Base-by-base conservation (phyloP, 2,888 invertebrate species). In the Brachypterus glaber region DNA sequence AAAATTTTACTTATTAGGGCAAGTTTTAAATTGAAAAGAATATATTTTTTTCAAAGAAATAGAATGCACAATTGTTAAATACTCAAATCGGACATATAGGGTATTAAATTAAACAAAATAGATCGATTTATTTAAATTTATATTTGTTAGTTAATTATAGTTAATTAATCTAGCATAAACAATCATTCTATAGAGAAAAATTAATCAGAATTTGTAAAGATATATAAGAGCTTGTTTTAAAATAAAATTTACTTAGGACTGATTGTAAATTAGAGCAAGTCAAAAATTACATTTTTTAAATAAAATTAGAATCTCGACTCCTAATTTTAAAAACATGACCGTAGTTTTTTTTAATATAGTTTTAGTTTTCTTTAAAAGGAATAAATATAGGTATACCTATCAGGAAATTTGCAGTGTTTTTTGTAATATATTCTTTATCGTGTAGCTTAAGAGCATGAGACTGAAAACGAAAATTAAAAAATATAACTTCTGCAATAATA, bases 1-100 rank as follows among this genome's bases (percentile, higher is more conserved):
- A n/a, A n/a, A n/a, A n/a, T n/a, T n/a, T n/a, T n/a, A n/a, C n/a
- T n/a, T n/a, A n/a, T n/a, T n/a, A n/a, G n/a, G n/a, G n/a, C n/a
- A n/a, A n/a, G n/a, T n/a, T n/a, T n/a, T n/a, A n/a, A n/a, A n/a
- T n/a, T n/a, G n/a, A n/a, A n/a, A n/a, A n/a, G 21, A 21, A 21
- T 9, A 9, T 7, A 21, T 21, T 21, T 21, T 21, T 5, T 21
- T 5, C 21, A 5, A 21, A 21, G 9, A 7, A 7, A 7, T 21
- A 21, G 9, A 21, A 9, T 9, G 7, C 21, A 21, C 21, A 7
- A 21, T 21, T 21, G 21, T 21, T 21, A 9, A 27, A 11, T 11
- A 5, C 12, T 13, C 12, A 47, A 47, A 43, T 57, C 60, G 63
- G 63, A 60, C 59, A 58, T 60, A 62, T 62, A 61, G 62, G 63